These are phyloP conservation scores for Capitulum mitella DNA, from an alignment of 2,888 invertebrate species.

Conservation along the genomic window DNA sequence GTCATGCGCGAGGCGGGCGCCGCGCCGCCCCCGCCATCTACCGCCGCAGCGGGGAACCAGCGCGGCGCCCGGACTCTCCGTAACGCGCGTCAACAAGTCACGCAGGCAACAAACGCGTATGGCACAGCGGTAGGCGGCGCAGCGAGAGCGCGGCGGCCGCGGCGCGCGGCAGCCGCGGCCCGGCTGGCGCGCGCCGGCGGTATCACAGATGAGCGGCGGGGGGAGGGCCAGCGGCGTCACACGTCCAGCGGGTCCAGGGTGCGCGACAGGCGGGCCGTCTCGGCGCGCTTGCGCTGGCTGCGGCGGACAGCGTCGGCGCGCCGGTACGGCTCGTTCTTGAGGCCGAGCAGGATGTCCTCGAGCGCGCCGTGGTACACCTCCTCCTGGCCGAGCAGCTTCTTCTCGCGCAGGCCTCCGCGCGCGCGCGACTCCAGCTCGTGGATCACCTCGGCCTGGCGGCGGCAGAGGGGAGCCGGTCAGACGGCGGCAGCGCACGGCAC, in stretches of 20 bases:
- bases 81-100: too few relatives aligned
- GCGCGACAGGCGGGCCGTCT: slow-evolving; percentile 78
- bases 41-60: too few relatives aligned
- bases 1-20: too few relatives aligned
- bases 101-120: too few relatives aligned
- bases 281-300: slow-evolving; percentile 82
- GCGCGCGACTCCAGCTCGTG: slow-evolving; percentile 65
- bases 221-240: slow-evolving; percentile 30
- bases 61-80: too few relatives aligned
- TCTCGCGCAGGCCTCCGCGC: slow-evolving; percentile 34
- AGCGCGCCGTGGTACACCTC: slow-evolving; percentile 96
- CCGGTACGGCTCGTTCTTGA: slow-evolving; percentile 90
- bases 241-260: slow-evolving; percentile 79
- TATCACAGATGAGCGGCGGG: too few relatives aligned
- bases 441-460: background rate
- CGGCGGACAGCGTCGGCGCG: slow-evolving; percentile 90
- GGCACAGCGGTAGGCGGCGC: too few relatives aligned
- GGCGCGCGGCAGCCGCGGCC: too few relatives aligned
- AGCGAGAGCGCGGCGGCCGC: too few relatives aligned
- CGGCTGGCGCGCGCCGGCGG: too few relatives aligned
- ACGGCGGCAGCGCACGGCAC: too few relatives aligned
- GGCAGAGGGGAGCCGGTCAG: background rate
- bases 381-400: slow-evolving; percentile 59
- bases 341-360: slow-evolving; percentile 87
- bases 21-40: too few relatives aligned